A percentile compares a stretch with the other conserved stretches of the same genome.
Evolutionary conservation across 1,140 invertebrate genomes (phyloP).

Genomic region (Aphaenogaster floridana): DNA sequence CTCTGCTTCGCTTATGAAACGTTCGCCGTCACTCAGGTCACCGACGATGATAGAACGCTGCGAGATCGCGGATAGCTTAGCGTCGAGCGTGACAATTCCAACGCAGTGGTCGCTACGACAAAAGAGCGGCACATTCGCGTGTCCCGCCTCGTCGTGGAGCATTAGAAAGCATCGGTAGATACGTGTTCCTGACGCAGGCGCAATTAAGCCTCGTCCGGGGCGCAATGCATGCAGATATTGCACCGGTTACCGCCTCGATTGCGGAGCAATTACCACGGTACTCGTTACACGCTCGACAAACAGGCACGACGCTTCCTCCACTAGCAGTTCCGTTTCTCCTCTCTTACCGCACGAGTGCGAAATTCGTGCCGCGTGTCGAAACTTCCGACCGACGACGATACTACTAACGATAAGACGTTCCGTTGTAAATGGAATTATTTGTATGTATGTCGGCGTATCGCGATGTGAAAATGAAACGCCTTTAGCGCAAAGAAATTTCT

Average conservation of each 20-base stretch:
- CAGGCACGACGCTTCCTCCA: constrained; percentile 24
- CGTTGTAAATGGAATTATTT: constrained; percentile 18
- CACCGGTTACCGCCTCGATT: constrained; percentile 58
- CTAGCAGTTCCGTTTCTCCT: constrained; percentile 34
- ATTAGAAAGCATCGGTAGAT: constrained; percentile 67
- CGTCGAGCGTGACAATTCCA: constrained; percentile 40
- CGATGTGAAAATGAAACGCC: not conserved
- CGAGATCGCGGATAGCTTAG: constrained; percentile 17
- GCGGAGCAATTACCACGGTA: constrained; percentile 63
- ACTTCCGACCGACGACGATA: constrained; percentile 54
- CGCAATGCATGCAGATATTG: constrained; percentile 46
- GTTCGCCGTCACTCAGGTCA: not conserved
- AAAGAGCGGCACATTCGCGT: constrained; percentile 43
- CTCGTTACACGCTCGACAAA: constrained; percentile 65
- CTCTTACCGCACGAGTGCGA: constrained; percentile 24
- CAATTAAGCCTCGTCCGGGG: constrained; percentile 61
- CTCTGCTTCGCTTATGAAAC: constrained; percentile 8
- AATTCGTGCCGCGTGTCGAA: constrained; percentile 59
- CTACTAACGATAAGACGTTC: constrained; percentile 37
- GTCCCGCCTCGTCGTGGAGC: constrained; percentile 13
- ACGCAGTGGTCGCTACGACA: constrained; percentile 22
- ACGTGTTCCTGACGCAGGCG: constrained; percentile 52
- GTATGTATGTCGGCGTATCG: not conserved
- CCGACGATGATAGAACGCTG: constrained; percentile 3
- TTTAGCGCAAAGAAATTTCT: not conserved